These are phyloP conservation scores for Crotalus helleri DNA, from an alignment of 2,113 vertebrate species.

Conservation along the genomic window DNA sequence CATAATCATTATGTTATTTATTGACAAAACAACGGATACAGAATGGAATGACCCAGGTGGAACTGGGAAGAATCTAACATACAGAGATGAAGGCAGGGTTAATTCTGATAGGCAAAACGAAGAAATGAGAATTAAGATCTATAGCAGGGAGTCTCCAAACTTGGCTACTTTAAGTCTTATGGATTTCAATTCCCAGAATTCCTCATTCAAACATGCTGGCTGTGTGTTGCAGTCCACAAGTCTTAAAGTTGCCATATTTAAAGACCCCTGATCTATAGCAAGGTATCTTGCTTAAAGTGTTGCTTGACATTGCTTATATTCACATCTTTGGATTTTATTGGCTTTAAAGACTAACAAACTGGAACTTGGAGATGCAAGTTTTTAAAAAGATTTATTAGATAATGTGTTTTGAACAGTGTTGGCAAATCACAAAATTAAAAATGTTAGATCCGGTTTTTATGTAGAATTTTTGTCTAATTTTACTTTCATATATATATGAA, in stretches of 20 bases:
- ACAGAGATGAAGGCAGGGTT: background rate
- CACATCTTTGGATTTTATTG: background rate
- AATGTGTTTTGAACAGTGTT: background rate
- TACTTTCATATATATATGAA: too few relatives aligned
- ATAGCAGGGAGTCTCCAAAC: background rate
- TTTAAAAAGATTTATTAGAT: background rate
- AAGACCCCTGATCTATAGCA: background rate
- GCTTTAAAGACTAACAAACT: background rate
- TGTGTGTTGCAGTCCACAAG: background rate
- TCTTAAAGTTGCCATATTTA: background rate
- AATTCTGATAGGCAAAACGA: background rate
- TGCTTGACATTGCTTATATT: background rate
- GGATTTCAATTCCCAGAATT: background rate
- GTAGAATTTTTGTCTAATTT: background rate
- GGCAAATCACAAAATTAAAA: background rate
- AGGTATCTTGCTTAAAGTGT: background rate
- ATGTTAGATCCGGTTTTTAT: background rate
- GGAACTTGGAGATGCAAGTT: background rate
- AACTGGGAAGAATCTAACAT: background rate
- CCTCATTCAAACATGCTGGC: background rate
- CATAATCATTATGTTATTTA: background rate
- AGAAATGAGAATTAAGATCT: background rate
- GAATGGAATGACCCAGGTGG: background rate
- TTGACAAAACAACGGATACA: background rate
- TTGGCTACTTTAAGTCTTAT: background rate